Evolutionary conservation across 2,797 vertebrate species (phyloP), one percentile per base, ranked within the genome.

Genomic region (Semaprochilodus insignis): DNA sequence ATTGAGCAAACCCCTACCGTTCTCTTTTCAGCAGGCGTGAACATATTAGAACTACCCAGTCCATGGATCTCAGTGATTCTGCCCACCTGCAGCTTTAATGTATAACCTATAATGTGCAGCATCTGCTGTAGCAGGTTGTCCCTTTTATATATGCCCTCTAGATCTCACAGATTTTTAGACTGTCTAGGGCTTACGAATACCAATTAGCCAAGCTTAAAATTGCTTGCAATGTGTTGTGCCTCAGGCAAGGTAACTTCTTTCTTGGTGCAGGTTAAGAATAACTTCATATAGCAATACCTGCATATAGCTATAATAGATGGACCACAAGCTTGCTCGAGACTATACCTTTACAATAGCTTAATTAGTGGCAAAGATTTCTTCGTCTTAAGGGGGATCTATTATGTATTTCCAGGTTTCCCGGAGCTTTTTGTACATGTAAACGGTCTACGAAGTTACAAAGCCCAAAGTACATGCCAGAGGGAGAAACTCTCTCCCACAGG

Each of bases 91-190:
- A 69, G 84, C 17, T 70, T 81, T 74, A 81, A 83, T 74, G 81
- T 66, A 67, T 63, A 78, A 75, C 79, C 79, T 74, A 80, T 80
- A 85, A 87, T 83, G 82, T 77, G 76, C 5, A 81, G 74, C 83
- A 83, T 87, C 84, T 87, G 84, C 54, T 78, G 78, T 25, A 52
- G 63, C 66, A 67, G 79, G 80, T 67, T 75, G 77, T 70, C 74
- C 65, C 70, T 87, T 85, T 54, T 87, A 77, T 23, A 82, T 74
- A 44, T 80, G 57, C 73, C 81, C 80, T 81, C 65, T 82, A 83
- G 67, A 62, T 63, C 80, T 85, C 55, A 25, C 63, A 70, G 80
- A 52, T 62, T 80, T 83, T 71, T 36, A 83, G 27, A 81, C 70
- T 77, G 76, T 81, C 71, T 81, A 48, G 70, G 57, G 71, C 72